Evolutionary conservation across 2,797 vertebrate species (phyloP), one percentile per base, ranked within the genome.

Genomic region (Amphiprion clarkii): DNA sequence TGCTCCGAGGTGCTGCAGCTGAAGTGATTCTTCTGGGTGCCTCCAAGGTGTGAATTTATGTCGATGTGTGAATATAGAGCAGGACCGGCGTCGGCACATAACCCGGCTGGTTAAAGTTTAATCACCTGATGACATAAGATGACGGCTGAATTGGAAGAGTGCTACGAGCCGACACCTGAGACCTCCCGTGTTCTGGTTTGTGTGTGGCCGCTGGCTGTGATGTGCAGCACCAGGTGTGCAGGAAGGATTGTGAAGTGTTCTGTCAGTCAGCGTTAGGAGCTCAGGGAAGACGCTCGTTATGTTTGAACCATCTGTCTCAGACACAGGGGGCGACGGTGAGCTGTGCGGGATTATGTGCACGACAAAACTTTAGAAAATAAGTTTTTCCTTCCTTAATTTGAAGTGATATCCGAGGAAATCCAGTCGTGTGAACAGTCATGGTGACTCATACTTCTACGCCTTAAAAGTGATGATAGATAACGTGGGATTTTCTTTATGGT

Each of bases 191-290:
- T 51, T 61, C 62, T 9, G 19, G 62, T 49, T 56, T 48, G 59
- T 70, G 64, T 60, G 64, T 40, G 73, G n/a, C 44, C 1, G n/a
- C 7, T 9, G 33, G 48, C 52, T 65, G 58, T 82, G 75, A 80
- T 58, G 72, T 79, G 67, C 79, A 80, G 71, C 71, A 64, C 78
- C 89, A 90, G 85, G 85, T 90, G 88, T 85, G 60, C 69, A 65
- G 54, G 52, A 75, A 29, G 52, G 44, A 54, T 44, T 49, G 72
- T 57, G 2, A 67, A 70, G 42, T 29, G 33, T 25, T 54, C 3
- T 55, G 79, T 74, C 71, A 69, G 70, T 62, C 74, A 72, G 29
- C 5, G 23, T 46, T 9, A 54, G 57, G 44, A 70, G 14, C 23
- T 51, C 48, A 36, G 33, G 33, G 33, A 36, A 36, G 44, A 65